phyloP scores from a whole-genome alignment of 2,797 vertebrate genomes.

The Tapera naevia region DNA sequence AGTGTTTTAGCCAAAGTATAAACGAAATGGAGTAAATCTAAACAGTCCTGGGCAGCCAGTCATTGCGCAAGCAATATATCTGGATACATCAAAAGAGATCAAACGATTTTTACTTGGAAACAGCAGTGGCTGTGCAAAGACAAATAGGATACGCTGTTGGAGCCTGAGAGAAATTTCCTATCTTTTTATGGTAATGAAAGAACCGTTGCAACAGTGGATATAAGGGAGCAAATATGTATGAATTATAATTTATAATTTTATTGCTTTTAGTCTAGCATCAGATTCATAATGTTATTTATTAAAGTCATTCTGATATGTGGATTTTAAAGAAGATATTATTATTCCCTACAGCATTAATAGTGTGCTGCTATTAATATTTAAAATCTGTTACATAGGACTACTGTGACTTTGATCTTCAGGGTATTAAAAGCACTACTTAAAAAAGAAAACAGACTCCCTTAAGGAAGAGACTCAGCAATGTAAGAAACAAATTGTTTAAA shows the following conservation, averaged over 20 bases:
- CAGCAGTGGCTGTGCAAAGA: background rate
- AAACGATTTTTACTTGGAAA: background rate
- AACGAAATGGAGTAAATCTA: background rate
- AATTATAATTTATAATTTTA: background rate
- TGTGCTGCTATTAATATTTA: background rate
- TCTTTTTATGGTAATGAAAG: background rate
- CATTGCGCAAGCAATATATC: background rate
- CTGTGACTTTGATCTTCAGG: background rate
- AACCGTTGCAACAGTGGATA: background rate
- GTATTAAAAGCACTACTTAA: background rate
- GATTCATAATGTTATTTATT: background rate
- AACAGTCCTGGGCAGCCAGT: background rate
- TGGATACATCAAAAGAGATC: background rate
- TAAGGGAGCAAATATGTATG: background rate
- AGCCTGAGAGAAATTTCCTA: background rate
- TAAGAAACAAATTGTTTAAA: background rate
- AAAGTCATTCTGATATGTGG: background rate
- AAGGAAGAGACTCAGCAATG: background rate
- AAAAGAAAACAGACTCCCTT: background rate
- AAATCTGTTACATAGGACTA: background rate
- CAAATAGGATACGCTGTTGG: background rate
- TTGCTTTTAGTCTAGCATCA: background rate
- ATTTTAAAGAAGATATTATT: background rate
- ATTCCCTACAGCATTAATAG: background rate
- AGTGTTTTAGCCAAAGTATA: background rate